Evolutionary conservation across 2,797 vertebrate genomes (phyloP).

Genomic region (Carcharodon carcharias): DNA sequence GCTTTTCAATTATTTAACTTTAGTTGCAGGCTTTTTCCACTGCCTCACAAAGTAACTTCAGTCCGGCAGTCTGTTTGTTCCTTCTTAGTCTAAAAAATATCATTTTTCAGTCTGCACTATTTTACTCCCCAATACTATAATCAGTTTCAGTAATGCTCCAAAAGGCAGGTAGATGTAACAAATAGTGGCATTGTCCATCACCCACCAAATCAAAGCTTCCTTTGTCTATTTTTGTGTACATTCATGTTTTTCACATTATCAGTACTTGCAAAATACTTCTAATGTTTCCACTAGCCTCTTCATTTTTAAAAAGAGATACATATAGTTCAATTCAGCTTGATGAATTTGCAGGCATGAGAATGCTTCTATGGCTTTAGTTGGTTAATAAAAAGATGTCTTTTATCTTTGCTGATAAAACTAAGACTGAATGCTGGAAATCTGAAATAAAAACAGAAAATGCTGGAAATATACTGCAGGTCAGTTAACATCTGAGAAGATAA

Average conservation of each 20-base stretch:
- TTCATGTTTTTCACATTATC: conserved; percentile 1
- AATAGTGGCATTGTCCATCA: background rate
- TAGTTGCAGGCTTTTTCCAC: background rate
- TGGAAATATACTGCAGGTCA: background rate
- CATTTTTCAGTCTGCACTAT: background rate
- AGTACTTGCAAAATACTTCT: conserved; percentile 10
- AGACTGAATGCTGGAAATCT: conserved; percentile 7
- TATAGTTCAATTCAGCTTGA: background rate
- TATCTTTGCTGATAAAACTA: background rate
- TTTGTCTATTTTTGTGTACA: conserved; percentile 14
- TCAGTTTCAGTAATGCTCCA: background rate
- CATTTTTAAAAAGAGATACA: background rate
- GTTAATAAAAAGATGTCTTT: background rate
- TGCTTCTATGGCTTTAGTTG: background rate
- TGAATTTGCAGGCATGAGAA: background rate
- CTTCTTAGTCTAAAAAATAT: background rate
- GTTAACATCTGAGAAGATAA: background rate
- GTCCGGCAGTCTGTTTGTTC: background rate
- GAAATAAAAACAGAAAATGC: conserved; percentile 3
- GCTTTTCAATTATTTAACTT: conserved; percentile 12
- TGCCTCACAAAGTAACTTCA: background rate
- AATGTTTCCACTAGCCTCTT: background rate
- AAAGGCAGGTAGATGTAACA: background rate
- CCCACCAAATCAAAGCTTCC: background rate
- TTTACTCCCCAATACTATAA: background rate